These are phyloP conservation scores for Tholera decimalis DNA, from an alignment of 2,888 invertebrate species.

Conservation along the genomic window DNA sequence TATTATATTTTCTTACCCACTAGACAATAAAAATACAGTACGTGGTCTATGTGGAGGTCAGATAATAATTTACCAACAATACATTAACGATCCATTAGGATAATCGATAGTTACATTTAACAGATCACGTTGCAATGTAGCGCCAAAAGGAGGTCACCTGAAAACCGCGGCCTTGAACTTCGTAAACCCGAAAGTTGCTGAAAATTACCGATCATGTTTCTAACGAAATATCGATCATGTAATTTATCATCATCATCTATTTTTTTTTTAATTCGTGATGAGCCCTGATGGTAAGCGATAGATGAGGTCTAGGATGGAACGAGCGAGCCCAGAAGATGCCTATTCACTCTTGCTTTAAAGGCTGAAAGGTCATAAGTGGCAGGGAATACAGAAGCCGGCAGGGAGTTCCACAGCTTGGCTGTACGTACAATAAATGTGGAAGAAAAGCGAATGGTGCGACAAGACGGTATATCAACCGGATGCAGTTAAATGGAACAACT, in stretches of 20 bases:
- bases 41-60: constrained; percentile 12
- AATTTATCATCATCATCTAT: not conserved
- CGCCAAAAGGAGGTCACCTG: constrained; percentile 26
- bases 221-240: not conserved
- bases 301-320: too few relatives aligned
- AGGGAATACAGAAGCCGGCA: too few relatives aligned
- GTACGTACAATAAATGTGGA: too few relatives aligned
- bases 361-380: too few relatives aligned
- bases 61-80: constrained; percentile 8
- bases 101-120: constrained; percentile 38
- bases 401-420: too few relatives aligned
- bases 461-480: too few relatives aligned
- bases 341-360: too few relatives aligned
- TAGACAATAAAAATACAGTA: constrained; percentile 11
- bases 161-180: constrained; percentile 32
- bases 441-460: too few relatives aligned
- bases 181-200: not conserved
- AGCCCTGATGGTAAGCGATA: too few relatives aligned
- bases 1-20: not conserved
- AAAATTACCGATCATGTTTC: not conserved
- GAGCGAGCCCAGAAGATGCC: too few relatives aligned
- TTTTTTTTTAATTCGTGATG: too few relatives aligned
- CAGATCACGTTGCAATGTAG: constrained; percentile 23
- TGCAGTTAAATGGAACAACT: too few relatives aligned
- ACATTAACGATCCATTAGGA: constrained; percentile 38